Conservation (phyloP, 2,888 invertebrate genomes). For the Sarcophaga subvicina region DNA sequence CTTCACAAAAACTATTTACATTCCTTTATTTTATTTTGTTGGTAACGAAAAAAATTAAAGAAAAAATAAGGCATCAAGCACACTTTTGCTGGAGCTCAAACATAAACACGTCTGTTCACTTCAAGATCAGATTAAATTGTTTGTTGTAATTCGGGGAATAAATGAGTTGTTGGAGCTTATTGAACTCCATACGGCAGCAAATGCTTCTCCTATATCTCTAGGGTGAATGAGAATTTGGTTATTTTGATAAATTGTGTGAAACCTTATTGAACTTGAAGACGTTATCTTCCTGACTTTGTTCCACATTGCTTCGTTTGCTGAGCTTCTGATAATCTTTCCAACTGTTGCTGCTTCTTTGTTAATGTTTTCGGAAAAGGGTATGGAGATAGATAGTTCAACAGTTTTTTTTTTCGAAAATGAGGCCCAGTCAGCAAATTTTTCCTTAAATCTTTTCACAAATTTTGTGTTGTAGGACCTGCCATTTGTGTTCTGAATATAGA, state of each 20-base stretch:
- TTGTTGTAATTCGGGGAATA: too few species aligned
- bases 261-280: neutral
- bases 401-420: neutral
- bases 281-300: constrained; percentile 28
- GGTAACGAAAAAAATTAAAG: too few species aligned
- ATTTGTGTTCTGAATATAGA: neutral
- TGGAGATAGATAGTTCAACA: neutral
- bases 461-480: neutral
- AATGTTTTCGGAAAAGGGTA: constrained; percentile 1
- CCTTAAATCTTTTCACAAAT: too few species aligned
- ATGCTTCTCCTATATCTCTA: constrained; percentile 6
- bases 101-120: too few species aligned
- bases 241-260: constrained; percentile 4
- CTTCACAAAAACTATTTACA: too few species aligned
- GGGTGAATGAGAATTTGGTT: constrained; percentile 15
- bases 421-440: too few species aligned
- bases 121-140: too few species aligned
- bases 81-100: too few species aligned
- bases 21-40: too few species aligned
- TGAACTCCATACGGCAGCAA: constrained; percentile 5
- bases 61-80: too few species aligned
- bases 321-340: too few species aligned
- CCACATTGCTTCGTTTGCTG: constrained; percentile 17
- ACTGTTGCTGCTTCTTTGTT: neutral
- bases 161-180: constrained; percentile 11